phyloP scores from a whole-genome alignment of 2,888 invertebrate genomes.

The Argynnis bischoffii region DNA sequence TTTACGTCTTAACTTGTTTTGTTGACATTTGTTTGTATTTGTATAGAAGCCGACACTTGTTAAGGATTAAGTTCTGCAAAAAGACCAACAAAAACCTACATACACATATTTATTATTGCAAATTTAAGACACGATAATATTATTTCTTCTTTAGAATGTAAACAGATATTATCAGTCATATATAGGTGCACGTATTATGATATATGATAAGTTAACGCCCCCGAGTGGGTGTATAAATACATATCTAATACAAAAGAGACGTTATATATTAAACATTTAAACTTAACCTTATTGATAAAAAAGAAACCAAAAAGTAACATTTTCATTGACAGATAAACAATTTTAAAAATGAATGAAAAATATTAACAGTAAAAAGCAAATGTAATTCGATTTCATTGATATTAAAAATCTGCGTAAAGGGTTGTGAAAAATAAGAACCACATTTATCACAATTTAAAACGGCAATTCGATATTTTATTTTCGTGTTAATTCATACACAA shows the following conservation, averaged over 20 bases:
- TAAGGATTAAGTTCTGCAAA: conserved; percentile 8
- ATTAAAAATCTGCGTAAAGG: conserved; percentile 25
- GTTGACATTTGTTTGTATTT: conserved; percentile 22
- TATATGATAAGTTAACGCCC: background rate
- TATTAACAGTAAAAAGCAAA: conserved; percentile 4
- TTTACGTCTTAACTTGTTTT: conserved; percentile 16
- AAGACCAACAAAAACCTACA: background rate
- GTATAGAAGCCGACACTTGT: conserved; percentile 22
- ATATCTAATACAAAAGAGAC: background rate
- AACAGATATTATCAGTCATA: too few species aligned
- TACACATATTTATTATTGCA: background rate
- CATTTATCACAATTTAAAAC: conserved; percentile 28
- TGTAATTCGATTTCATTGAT: conserved; percentile 24
- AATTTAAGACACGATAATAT: background rate
- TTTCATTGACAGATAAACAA: background rate
- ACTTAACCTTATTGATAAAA: background rate
- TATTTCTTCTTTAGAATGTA: background rate
- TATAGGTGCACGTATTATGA: too few species aligned
- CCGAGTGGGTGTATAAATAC: background rate
- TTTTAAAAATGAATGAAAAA: conserved; percentile 7
- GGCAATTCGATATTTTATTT: conserved; percentile 24
- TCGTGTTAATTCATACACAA: conserved; percentile 28
- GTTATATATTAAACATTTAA: background rate
- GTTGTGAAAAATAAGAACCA: conserved; percentile 21
- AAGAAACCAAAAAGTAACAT: conserved; percentile 3